phyloP scores from a whole-genome alignment of 1,140 invertebrate genomes.

The Schlechtendalia chinensis region DNA sequence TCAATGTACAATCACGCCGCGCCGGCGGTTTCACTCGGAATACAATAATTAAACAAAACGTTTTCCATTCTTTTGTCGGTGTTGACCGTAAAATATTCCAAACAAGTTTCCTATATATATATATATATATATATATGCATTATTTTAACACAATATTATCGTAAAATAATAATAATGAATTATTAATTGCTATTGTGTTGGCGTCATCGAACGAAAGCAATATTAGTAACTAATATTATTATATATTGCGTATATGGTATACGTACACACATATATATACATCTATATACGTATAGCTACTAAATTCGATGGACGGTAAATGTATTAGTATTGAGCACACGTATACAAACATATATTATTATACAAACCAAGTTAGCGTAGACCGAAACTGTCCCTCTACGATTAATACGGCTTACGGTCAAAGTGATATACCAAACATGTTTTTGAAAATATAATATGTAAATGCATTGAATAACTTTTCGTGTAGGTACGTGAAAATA shows the following conservation, averaged over 20 bases:
- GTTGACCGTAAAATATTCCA: not conserved
- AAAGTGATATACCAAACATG: not conserved
- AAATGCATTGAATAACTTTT: not conserved
- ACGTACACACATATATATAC: not conserved
- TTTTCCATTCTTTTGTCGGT: conserved; percentile 45
- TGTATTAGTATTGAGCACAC: conserved; percentile 18
- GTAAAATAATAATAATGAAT: conserved; percentile 19
- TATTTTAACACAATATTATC: conserved; percentile 34
- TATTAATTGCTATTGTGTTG: conserved; percentile 17
- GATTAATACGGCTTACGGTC: conserved; percentile 19
- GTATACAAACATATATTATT: not conserved
- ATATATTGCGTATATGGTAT: not conserved
- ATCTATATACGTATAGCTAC: not conserved
- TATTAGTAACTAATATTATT: conserved; percentile 5
- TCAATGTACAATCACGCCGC: not conserved
- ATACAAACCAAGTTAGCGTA: not conserved
- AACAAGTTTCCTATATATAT: not conserved
- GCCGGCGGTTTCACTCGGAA: conserved; percentile 2
- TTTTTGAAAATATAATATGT: too few species aligned
- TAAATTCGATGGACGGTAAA: not conserved
- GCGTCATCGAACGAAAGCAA: not conserved
- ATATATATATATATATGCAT: not conserved
- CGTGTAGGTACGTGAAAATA: not conserved
- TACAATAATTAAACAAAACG: conserved; percentile 1
- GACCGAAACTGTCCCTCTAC: not conserved